Evolutionary conservation across 2,797 vertebrate species (phyloP).

Genomic region (Pangasius mekongensis): DNA sequence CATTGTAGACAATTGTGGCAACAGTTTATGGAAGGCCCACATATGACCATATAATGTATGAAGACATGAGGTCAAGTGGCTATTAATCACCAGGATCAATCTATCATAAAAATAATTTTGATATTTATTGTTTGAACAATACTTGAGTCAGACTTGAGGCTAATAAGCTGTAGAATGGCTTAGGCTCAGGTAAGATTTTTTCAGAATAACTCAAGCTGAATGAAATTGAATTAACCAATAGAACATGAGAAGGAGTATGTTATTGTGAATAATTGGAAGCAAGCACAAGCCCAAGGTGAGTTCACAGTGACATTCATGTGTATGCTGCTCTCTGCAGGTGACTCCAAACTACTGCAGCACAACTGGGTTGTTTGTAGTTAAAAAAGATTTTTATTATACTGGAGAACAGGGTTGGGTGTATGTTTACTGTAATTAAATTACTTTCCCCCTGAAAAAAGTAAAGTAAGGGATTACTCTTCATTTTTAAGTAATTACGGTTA

Average conservation of each 20-base stretch:
- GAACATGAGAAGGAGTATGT: neutral
- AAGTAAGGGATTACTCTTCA: too few relatives aligned
- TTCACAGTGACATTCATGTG: neutral
- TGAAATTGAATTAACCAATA: neutral
- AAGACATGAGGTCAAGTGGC: neutral
- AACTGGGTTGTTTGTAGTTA: neutral
- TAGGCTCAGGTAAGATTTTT: neutral
- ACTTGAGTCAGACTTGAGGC: neutral
- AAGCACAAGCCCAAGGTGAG: neutral
- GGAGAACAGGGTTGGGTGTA: neutral
- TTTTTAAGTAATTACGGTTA: too few relatives aligned
- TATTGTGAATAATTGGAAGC: neutral
- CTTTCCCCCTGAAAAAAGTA: too few relatives aligned
- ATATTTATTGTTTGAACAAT: neutral
- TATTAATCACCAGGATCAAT: neutral
- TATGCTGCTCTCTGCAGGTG: slow-evolving; percentile 13
- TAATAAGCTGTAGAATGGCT: neutral
- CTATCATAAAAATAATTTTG: neutral
- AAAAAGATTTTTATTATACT: neutral
- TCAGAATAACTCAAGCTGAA: neutral
- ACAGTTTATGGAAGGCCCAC: neutral
- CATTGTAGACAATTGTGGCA: neutral
- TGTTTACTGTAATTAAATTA: too few relatives aligned
- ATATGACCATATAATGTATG: neutral
- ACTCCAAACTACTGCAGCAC: neutral